phyloP scores from a whole-genome alignment of 2,888 invertebrate genomes.

The Pseudococcus jackbeardsleyi region DNA sequence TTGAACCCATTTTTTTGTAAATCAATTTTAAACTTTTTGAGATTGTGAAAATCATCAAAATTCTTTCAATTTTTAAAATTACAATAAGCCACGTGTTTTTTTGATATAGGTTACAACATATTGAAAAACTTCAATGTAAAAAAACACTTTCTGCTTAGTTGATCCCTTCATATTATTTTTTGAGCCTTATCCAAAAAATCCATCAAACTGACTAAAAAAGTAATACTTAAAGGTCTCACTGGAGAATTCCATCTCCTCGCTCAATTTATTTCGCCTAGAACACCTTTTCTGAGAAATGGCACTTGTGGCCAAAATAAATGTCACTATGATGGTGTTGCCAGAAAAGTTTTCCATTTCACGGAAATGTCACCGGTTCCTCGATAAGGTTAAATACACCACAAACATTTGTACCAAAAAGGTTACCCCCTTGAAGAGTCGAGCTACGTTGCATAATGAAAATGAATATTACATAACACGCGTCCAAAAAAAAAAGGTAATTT shows the following conservation, averaged over 20 bases:
- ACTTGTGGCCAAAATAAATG: neutral
- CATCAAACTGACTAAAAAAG: too few species aligned
- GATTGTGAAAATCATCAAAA: neutral
- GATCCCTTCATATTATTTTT: too few species aligned
- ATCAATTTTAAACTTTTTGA: neutral
- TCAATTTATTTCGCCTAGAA: too few species aligned
- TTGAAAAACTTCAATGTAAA: too few species aligned
- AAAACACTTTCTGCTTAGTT: too few species aligned
- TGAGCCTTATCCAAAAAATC: too few species aligned
- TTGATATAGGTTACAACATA: too few species aligned
- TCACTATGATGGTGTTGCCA: neutral
- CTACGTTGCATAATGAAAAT: slow-evolving; percentile 1
- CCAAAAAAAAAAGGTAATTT: slow-evolving; percentile 22
- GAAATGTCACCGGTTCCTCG: neutral
- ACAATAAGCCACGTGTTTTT: neutral
- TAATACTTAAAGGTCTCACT: neutral
- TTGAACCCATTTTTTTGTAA: neutral
- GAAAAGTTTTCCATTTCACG: neutral
- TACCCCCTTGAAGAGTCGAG: neutral
- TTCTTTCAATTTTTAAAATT: neutral
- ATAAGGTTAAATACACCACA: slow-evolving; percentile 24
- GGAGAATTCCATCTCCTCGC: neutral
- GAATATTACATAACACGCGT: slow-evolving; percentile 35
- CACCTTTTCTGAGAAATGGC: neutral
- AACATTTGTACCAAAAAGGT: slow-evolving; percentile 25